A percentile compares a stretch with the other conserved stretches of the same genome.
These are phyloP conservation scores for Napeogenes sylphis DNA, from an alignment of 2,888 invertebrate species.

Conservation along the genomic window DNA sequence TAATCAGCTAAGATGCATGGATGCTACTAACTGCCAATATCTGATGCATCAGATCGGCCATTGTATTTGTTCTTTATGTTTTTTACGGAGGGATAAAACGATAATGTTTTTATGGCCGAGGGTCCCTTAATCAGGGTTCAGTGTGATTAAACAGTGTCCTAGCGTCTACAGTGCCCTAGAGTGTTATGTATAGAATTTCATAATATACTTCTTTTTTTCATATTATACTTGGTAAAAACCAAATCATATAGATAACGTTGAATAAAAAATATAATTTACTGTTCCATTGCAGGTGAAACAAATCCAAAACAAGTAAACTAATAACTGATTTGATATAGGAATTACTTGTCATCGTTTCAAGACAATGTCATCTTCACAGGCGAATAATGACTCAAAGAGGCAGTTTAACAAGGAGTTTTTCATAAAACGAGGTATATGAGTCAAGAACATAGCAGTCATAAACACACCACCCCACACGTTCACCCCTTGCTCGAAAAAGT, in stretches of 20 bases:
- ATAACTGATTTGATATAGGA: too few species aligned
- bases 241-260: too few species aligned
- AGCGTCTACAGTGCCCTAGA: slow-evolving; percentile 9
- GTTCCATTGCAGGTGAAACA: not conserved
- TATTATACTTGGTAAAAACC: too few species aligned
- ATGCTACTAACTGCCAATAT: slow-evolving; percentile 74
- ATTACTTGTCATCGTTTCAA: slow-evolving; percentile 31
- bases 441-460: slow-evolving; percentile 72
- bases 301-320: too few species aligned
- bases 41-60: slow-evolving; percentile 69
- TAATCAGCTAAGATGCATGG: slow-evolving; percentile 66
- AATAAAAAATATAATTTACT: too few species aligned
- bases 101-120: slow-evolving; percentile 76
- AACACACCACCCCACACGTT: slow-evolving; percentile 64
- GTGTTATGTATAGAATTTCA: not conserved
- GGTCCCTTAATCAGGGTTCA: slow-evolving; percentile 71
- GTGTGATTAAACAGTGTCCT: slow-evolving; percentile 65
- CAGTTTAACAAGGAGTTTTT: slow-evolving; percentile 65
- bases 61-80: slow-evolving; percentile 76
- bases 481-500: slow-evolving; percentile 76
- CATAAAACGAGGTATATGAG: slow-evolving; percentile 73
- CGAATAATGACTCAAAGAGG: slow-evolving; percentile 64
- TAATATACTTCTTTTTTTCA: not conserved
- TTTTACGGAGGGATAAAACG: slow-evolving; percentile 72
- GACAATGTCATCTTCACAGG: slow-evolving; percentile 39